Base-by-base conservation (phyloP, 2,888 invertebrate species). In the Azorinus chamasolen region DNA sequence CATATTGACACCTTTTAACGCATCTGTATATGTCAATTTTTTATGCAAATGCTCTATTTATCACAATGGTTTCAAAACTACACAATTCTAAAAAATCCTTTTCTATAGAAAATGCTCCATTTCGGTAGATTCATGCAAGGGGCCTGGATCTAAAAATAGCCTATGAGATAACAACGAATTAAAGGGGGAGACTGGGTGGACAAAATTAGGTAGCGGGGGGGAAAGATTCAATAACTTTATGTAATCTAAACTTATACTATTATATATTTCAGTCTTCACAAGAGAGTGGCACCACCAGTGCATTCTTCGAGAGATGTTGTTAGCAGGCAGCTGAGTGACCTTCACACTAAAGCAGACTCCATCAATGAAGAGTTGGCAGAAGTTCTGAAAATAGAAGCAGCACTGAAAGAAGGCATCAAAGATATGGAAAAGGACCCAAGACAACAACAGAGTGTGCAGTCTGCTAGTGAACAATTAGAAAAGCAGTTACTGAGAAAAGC, bases 351-450 rank as follows among this genome's bases (percentile, higher is more conserved):
- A 68, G 84, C 80, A 63, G 91, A 91, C 70, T 51, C 70, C 41
- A 75, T 90, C 22, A 90, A 90, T 51, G 76, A 80, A 45, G 87
- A 90, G 51, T 79, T 91, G 12, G 53, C 88, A 10, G 78, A 74
- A 22, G 57, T 75, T 37, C 62, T 90, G 54, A 88, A 87, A 72
- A 72, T 74, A 20, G 90, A 89, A 54, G 70, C 87, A 6, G 87
- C 87, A 0, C 51, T 91, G 6, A 71, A 86, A 43, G 89, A 88
- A 66, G 89, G 88, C 6, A 73, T 88, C n/a, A 51, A 79, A 64
- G 83, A 85, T 25, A 64, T 87, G 62, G 82, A 82, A 25, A 70
- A 77, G 37, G 57, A 83, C 48, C 58, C 74, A 0, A 45, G 82
- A 25, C 59, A 78, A 22, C 41, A 43, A n/a, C 68, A 71, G 24